phyloP scores from a whole-genome alignment of 2,797 vertebrate genomes.

The Petrocephalus sullivani region DNA sequence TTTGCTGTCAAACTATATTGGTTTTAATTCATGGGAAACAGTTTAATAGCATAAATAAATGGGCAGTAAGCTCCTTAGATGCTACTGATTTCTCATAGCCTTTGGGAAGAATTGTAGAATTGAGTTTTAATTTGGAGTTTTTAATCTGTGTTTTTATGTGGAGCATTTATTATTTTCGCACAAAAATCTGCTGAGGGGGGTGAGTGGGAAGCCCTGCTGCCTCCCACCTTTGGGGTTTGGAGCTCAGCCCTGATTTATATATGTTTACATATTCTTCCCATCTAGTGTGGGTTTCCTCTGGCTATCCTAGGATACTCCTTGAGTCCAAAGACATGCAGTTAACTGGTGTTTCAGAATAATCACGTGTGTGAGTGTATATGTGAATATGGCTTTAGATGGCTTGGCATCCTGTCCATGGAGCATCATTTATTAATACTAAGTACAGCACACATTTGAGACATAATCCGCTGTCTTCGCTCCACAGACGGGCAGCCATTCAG shows the following conservation, averaged over 20 bases:
- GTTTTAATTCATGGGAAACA: not conserved
- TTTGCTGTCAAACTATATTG: not conserved
- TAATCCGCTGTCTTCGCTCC: not conserved
- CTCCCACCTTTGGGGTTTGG: not conserved
- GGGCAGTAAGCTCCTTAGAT: not conserved
- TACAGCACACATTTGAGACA: not conserved
- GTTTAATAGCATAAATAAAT: not conserved
- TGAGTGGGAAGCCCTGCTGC: not conserved
- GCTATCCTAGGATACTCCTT: not conserved
- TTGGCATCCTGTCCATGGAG: not conserved
- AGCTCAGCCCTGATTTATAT: not conserved
- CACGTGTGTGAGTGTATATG: not conserved
- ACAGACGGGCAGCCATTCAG: slow-evolving; percentile 84
- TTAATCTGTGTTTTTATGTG: not conserved
- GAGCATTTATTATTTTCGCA: not conserved
- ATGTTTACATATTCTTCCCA: not conserved
- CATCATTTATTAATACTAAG: not conserved
- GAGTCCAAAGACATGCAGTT: not conserved
- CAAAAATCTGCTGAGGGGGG: not conserved
- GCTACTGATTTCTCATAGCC: not conserved
- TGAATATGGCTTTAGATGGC: not conserved
- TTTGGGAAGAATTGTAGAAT: not conserved
- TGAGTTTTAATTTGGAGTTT: not conserved
- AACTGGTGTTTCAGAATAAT: not conserved
- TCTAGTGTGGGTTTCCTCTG: not conserved